A percentile compares a stretch with the other conserved stretches of the same genome.
phyloP scores from a whole-genome alignment of 2,888 invertebrate species.

The Tenthredo amoena region DNA sequence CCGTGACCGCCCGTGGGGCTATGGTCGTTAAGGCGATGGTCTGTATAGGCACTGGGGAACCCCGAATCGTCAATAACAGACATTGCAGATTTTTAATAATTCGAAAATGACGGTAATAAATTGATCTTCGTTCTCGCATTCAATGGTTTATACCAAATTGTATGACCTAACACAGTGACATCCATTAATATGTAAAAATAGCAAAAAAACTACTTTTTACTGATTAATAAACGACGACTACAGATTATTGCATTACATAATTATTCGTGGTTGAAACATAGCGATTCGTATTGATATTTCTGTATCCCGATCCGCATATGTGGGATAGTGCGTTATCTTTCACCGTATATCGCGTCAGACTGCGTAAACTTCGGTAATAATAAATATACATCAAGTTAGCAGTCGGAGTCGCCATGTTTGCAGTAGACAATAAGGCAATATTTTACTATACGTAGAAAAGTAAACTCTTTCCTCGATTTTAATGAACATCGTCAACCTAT shows the following conservation, averaged over 20 bases:
- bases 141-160: not conserved
- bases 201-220: not conserved
- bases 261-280: not conserved
- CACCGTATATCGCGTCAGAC: not conserved
- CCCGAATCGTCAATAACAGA: not conserved
- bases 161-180: not conserved
- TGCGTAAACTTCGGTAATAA: not conserved
- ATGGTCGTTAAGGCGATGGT: not conserved
- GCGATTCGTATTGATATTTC: not conserved
- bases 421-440: not conserved
- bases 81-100: not conserved
- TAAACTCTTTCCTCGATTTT: not conserved
- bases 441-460: not conserved
- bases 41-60: not conserved
- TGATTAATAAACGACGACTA: not conserved
- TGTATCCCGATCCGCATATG: not conserved
- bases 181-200: not conserved
- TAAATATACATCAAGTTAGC: not conserved
- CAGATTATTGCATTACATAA: not conserved
- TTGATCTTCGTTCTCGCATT: not conserved
- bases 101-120: not conserved
- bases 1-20: slow-evolving; percentile 29
- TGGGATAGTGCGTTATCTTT: not conserved
- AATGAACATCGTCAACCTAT: not conserved
- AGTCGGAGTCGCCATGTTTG: not conserved